Evolutionary conservation across 2,797 vertebrate species (phyloP).

Genomic region (Urocyon cinereoargenteus): DNA sequence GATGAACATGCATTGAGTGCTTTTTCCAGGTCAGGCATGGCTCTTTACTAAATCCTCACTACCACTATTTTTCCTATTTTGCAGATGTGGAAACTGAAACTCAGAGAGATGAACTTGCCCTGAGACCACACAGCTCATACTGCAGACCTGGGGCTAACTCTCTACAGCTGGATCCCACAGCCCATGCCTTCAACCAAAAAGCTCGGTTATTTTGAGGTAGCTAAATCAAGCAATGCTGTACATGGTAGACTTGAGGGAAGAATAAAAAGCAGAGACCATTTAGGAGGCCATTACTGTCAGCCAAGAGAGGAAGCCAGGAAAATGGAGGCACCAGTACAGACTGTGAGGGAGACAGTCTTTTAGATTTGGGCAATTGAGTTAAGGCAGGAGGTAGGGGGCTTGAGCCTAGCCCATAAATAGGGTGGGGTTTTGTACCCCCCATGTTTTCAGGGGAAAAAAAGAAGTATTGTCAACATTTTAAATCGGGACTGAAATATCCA

Average conservation of each 20-base stretch:
- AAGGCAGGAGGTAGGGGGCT: background rate
- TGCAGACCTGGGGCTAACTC: background rate
- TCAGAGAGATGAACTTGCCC: constrained; percentile 16
- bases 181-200: background rate
- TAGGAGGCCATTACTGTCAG: background rate
- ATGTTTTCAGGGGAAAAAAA: background rate
- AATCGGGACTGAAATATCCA: background rate
- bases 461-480: constrained; percentile 19
- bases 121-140: background rate
- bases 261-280: background rate
- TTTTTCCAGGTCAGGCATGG: background rate
- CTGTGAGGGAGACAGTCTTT: background rate
- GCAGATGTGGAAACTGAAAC: constrained; percentile 14
- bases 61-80: constrained; percentile 24
- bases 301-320: background rate
- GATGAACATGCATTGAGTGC: background rate
- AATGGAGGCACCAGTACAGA: background rate
- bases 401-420: background rate
- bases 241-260: background rate
- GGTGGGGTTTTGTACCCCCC: background rate
- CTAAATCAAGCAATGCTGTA: background rate
- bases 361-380: background rate
- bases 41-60: background rate
- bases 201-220: background rate
- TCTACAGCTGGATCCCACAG: background rate